Conservation (phyloP, 2,797 vertebrate genomes). For the Phoxinus dragarum region DNA sequence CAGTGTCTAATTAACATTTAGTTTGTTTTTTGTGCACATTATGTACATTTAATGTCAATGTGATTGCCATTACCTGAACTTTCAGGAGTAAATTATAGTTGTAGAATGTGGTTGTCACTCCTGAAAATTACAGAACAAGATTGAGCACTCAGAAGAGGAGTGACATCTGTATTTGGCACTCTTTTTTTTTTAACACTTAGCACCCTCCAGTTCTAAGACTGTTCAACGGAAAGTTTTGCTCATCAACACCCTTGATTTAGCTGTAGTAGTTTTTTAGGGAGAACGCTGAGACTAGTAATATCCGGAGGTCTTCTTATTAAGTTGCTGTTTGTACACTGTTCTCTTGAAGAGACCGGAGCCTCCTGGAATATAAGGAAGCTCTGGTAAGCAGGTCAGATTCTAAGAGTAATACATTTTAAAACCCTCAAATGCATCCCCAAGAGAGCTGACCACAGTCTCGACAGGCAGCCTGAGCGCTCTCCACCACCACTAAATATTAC, state of each 20-base stretch:
- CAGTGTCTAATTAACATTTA: background rate
- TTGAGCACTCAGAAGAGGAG: background rate
- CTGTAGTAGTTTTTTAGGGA: constrained; percentile 5
- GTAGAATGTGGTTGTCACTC: background rate
- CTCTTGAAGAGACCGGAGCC: constrained; percentile 2
- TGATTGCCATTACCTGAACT: background rate
- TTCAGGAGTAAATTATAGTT: background rate
- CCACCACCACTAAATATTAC: constrained; percentile 10
- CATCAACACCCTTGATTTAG: background rate
- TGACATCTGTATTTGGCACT: background rate
- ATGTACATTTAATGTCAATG: background rate
- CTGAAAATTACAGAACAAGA: background rate
- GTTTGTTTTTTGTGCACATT: background rate
- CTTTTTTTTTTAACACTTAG: background rate
- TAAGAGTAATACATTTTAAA: constrained; percentile 47
- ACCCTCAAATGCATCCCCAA: constrained; percentile 27
- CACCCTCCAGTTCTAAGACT: background rate
- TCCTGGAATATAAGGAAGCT: constrained; percentile 33
- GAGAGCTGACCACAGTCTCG: constrained; percentile 23
- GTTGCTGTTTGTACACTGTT: constrained; percentile 26
- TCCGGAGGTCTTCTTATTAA: constrained; percentile 24
- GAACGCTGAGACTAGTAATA: constrained; percentile 40
- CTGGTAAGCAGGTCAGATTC: constrained; percentile 47
- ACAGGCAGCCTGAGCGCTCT: constrained; percentile 21
- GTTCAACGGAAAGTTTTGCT: constrained; percentile 4